A percentile compares a stretch with the other conserved stretches of the same genome.
Conservation (phyloP, 2,888 invertebrate species). For the Mythimna vitellina region DNA sequence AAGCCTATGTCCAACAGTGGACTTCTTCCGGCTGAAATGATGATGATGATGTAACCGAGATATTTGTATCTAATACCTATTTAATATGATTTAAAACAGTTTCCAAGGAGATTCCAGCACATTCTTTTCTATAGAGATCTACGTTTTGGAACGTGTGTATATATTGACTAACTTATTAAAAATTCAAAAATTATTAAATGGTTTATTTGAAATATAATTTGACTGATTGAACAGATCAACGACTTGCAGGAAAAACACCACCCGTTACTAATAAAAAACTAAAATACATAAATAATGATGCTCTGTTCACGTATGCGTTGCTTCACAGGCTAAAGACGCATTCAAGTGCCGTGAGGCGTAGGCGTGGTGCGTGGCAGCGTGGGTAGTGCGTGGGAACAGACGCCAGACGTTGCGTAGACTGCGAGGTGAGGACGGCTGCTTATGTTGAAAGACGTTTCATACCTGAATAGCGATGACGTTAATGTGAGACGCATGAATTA, state of each 20-base stretch:
- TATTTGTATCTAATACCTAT: too few species aligned
- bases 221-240: too few species aligned
- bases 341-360: constrained; percentile 23
- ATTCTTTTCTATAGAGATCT: too few species aligned
- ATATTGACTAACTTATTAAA: too few species aligned
- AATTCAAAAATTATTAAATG: too few species aligned
- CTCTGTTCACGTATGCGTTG: constrained; percentile 9
- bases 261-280: not conserved
- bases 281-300: not conserved
- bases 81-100: too few species aligned
- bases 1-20: too few species aligned
- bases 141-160: too few species aligned
- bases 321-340: constrained; percentile 3
- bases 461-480: not conserved
- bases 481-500: not conserved
- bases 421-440: not conserved
- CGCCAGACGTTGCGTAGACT: constrained; percentile 32
- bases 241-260: not conserved
- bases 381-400: constrained; percentile 33
- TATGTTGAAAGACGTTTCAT: not conserved
- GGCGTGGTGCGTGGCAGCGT: constrained; percentile 29
- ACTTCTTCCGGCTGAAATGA: too few species aligned
- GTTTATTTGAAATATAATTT: too few species aligned
- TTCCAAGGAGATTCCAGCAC: too few species aligned
- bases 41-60: too few species aligned